Percentiles rank a stretch among this genome's conserved stretches.
phyloP scores from a whole-genome alignment of 1,140 invertebrate species.

The Megathymus violae region DNA sequence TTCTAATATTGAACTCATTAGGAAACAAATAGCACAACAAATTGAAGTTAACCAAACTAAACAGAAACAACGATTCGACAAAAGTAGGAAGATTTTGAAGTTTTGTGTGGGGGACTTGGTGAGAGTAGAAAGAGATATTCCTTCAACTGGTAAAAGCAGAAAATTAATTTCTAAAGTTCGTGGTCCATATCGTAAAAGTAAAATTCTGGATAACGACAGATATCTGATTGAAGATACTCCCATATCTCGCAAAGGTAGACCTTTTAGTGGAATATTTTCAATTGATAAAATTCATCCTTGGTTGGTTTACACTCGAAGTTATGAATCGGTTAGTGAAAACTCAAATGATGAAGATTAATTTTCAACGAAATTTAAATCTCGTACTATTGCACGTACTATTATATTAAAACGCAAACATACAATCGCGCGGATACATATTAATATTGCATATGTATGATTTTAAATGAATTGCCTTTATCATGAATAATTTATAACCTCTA shows the following conservation, averaged over 20 bases:
- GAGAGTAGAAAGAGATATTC: conserved; percentile 22
- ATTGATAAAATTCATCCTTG: too few species aligned
- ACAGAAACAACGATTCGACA: background rate
- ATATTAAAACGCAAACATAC: too few species aligned
- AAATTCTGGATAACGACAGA: background rate
- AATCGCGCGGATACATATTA: too few species aligned
- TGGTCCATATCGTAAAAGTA: conserved; percentile 21
- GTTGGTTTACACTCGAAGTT: too few species aligned
- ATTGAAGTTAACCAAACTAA: background rate
- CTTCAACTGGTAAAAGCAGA: conserved; percentile 15
- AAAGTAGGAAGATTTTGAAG: background rate
- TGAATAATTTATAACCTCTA: too few species aligned
- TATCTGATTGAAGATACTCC: conserved; percentile 25
- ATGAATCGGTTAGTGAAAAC: too few species aligned
- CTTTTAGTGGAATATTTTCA: background rate
- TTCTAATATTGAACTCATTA: too few species aligned
- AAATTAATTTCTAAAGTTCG: conserved; percentile 21
- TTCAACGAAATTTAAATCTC: too few species aligned
- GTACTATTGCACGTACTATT: too few species aligned
- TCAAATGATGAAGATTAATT: too few species aligned
- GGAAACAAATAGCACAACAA: background rate
- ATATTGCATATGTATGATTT: too few species aligned
- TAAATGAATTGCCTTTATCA: too few species aligned
- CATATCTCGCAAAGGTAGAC: conserved; percentile 13
- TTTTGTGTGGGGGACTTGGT: conserved; percentile 22